Conservation (phyloP, 2,888 invertebrate genomes). For the Phania funesta region DNA sequence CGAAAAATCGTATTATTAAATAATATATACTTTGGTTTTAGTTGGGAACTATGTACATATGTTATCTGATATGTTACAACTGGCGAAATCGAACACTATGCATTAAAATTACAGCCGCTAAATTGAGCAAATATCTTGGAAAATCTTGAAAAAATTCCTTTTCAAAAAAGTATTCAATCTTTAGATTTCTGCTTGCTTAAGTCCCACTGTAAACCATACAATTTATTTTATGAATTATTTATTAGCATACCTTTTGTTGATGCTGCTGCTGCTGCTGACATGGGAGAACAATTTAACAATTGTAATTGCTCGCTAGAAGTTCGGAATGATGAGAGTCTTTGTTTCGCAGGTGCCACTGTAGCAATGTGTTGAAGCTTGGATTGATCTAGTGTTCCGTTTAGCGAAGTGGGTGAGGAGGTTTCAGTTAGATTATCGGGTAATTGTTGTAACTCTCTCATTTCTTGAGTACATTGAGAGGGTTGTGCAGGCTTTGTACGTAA, state of each 20-base stretch:
- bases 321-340: conserved; percentile 80
- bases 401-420: conserved; percentile 62
- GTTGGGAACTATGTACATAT: too few relatives aligned
- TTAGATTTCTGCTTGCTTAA: conserved; percentile 4
- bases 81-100: too few relatives aligned
- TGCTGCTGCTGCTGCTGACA: conserved; percentile 65
- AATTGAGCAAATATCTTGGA: not conserved
- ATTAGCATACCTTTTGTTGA: conserved; percentile 74
- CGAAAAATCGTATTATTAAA: too few relatives aligned
- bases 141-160: not conserved
- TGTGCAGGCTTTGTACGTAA: conserved; percentile 78
- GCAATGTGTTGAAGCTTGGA: conserved; percentile 71
- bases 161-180: not conserved
- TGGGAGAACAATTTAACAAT: conserved; percentile 71
- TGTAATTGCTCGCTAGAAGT: conserved; percentile 78
- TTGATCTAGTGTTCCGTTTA: conserved; percentile 47
- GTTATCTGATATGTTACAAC: too few relatives aligned
- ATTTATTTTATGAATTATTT: conserved; percentile 9
- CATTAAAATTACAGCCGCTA: not conserved
- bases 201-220: conserved; percentile 45
- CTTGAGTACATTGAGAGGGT: conserved; percentile 71
- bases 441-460: conserved; percentile 76
- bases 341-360: conserved; percentile 78
- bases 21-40: too few relatives aligned
- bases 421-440: conserved; percentile 73